phyloP scores from a whole-genome alignment of 2,113 vertebrate species.

The Furnarius figulus region DNA sequence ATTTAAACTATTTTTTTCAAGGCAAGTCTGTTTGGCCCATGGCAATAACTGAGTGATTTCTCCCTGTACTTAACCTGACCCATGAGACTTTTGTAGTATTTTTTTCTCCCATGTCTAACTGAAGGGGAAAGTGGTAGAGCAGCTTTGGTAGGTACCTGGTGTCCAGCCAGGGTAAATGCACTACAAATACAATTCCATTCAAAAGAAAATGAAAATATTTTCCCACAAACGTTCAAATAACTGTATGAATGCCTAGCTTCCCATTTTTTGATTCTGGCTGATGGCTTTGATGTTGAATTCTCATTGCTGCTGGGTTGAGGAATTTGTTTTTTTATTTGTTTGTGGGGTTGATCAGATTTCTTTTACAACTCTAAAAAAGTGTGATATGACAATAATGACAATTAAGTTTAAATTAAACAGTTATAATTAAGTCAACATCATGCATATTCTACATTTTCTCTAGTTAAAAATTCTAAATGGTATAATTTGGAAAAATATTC shows the following conservation, averaged over 20 bases:
- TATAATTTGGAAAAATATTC: background rate
- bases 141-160: background rate
- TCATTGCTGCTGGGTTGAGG: background rate
- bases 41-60: background rate
- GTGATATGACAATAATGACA: background rate
- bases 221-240: background rate
- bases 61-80: background rate
- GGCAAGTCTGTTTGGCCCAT: no score
- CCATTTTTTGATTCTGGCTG: background rate
- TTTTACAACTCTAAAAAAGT: background rate
- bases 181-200: background rate
- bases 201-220: background rate
- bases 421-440: background rate
- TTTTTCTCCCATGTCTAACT: background rate
- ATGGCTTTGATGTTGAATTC: background rate
- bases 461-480: background rate
- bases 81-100: background rate
- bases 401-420: background rate
- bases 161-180: background rate
- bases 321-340: background rate
- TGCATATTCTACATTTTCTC: background rate
- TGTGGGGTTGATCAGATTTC: background rate
- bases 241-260: background rate
- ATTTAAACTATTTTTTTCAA: background rate
- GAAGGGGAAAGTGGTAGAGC: background rate